Evolutionary conservation across 64 coral and sea anemone species (phyloP).

Genomic region (Hydrozoanthus tunicans): DNA sequence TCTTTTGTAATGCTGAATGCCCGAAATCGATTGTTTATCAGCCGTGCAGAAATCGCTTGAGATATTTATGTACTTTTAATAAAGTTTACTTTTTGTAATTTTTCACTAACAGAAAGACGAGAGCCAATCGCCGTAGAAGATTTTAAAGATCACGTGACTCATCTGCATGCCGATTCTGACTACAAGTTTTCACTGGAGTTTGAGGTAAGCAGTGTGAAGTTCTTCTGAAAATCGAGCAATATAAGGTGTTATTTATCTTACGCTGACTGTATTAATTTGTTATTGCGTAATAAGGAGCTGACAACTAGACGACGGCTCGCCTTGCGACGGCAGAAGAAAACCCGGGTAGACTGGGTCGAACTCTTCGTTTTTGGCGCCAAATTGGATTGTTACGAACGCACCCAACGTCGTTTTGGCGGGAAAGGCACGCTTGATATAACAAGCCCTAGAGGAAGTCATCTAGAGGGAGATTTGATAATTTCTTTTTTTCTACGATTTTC

Average conservation of each 20-base stretch:
- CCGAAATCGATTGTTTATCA: no score
- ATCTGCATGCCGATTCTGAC: slow-evolving; percentile 21
- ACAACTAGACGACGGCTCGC: background rate
- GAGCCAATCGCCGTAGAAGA: background rate
- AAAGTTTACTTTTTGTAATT: no score
- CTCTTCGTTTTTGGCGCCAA: background rate
- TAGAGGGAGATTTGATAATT: no score
- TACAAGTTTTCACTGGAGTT: slow-evolving; percentile 44
- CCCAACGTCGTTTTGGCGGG: background rate
- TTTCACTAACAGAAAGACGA: background rate
- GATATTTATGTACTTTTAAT: no score
- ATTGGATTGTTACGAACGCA: background rate
- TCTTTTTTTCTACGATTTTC: no score
- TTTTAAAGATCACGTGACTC: background rate
- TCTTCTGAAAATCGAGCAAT: background rate
- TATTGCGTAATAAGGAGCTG: background rate
- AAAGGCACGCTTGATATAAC: background rate
- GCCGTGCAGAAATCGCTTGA: no score
- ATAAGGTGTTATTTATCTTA: no score
- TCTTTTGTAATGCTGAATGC: no score
- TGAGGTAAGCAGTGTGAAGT: slow-evolving; percentile 11
- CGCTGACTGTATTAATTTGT: no score
- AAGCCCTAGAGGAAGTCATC: background rate
- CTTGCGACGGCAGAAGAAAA: background rate
- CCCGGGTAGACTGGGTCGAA: slow-evolving; percentile 8